phyloP scores from a whole-genome alignment of 2,888 invertebrate species.

The Parnassius orleans region DNA sequence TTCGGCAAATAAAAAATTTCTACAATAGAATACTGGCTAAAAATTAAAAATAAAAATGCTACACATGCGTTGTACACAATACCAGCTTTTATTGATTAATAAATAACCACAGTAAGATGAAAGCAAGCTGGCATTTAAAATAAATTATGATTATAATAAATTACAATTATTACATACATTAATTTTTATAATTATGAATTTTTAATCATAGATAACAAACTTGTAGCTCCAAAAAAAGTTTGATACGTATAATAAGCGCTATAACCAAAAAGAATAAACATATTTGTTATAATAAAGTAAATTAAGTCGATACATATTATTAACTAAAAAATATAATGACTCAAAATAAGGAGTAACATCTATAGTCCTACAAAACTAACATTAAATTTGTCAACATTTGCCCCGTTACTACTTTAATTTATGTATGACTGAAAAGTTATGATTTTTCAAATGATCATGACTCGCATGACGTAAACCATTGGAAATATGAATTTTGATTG shows the following conservation, averaged over 20 bases:
- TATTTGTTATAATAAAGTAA: constrained; percentile 32
- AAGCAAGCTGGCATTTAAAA: too few relatives aligned
- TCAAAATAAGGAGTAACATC: constrained; percentile 38
- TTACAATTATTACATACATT: too few relatives aligned
- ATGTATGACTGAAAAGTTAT: neutral
- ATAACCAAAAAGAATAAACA: constrained; percentile 25
- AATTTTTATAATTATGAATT: too few relatives aligned
- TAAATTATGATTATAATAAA: too few relatives aligned
- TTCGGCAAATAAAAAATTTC: too few relatives aligned
- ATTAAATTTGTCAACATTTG: constrained; percentile 11
- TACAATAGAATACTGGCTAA: too few relatives aligned
- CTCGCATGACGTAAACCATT: constrained; percentile 15
- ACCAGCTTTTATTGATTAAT: neutral
- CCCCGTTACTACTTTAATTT: neutral
- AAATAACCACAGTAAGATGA: too few relatives aligned
- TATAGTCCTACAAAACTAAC: constrained; percentile 27
- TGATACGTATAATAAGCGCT: constrained; percentile 32
- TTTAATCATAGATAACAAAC: neutral
- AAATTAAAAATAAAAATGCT: neutral
- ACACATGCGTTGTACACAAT: neutral
- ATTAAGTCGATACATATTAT: constrained; percentile 37
- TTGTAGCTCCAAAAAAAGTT: constrained; percentile 14
- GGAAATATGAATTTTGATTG: neutral
- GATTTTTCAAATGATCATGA: neutral
- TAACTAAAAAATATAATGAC: constrained; percentile 43